Evolutionary conservation across 2,113 vertebrate species (phyloP).

Genomic region (Antechinus stuartii): DNA sequence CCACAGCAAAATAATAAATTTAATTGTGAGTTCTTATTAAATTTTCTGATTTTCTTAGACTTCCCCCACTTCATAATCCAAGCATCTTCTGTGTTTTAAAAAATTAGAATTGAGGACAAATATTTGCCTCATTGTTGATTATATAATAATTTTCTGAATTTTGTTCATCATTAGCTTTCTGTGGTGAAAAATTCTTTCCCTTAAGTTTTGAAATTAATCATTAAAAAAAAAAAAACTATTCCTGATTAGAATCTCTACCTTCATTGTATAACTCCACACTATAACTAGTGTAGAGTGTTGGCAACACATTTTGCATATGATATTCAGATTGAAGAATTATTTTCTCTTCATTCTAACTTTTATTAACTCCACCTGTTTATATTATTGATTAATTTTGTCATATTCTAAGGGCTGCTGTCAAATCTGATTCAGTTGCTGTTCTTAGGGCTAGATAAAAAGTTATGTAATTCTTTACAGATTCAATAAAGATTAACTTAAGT

Average conservation of each 20-base stretch:
- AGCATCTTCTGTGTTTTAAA: constrained; percentile 18
- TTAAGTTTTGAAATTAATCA: constrained; percentile 14
- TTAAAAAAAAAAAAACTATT: background rate
- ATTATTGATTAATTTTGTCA: constrained; percentile 54
- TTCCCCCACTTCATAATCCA: background rate
- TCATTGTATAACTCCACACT: background rate
- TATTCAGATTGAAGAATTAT: constrained; percentile 50
- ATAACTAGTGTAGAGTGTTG: background rate
- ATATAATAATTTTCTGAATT: constrained; percentile 31
- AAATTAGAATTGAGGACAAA: background rate
- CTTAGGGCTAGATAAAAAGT: constrained; percentile 60
- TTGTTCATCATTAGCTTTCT: constrained; percentile 24
- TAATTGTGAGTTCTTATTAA: background rate
- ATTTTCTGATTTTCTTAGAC: constrained; percentile 16
- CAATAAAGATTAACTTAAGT: constrained; percentile 65
- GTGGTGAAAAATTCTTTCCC: background rate
- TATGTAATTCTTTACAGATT: constrained; percentile 70
- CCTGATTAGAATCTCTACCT: constrained; percentile 34
- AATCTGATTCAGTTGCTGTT: constrained; percentile 46
- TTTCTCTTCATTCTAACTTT: constrained; percentile 24
- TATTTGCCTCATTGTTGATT: constrained; percentile 26
- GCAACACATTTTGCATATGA: constrained; percentile 38
- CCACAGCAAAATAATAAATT: constrained; percentile 23
- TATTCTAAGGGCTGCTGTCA: constrained; percentile 67
- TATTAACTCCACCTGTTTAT: constrained; percentile 11